These are phyloP conservation scores for Eudasyphora cyanicolor DNA, from an alignment of 2,888 invertebrate species.

Conservation along the genomic window DNA sequence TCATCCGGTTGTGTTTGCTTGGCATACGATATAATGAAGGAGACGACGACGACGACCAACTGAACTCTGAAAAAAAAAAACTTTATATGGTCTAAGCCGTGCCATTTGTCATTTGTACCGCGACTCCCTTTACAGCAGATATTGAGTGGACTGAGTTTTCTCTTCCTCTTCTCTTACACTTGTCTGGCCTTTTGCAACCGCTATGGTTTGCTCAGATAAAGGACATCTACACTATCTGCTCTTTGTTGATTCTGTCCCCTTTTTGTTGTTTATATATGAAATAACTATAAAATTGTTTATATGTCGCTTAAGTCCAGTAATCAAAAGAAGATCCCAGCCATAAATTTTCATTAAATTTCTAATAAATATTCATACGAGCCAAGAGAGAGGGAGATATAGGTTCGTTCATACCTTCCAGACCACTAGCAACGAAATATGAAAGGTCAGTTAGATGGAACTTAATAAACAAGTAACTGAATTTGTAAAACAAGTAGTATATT, in stretches of 20 bases:
- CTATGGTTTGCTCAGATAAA: not conserved
- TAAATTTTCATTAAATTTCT: slow-evolving; percentile 7
- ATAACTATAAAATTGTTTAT: slow-evolving; percentile 14
- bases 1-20: not conserved
- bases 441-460: no score
- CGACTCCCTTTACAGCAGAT: not conserved
- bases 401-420: no score
- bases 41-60: no score
- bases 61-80: not conserved
- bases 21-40: slow-evolving; percentile 1
- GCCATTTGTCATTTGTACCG: slow-evolving; percentile 4
- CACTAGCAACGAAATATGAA: no score
- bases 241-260: not conserved
- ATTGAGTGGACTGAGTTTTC: no score
- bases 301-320: not conserved
- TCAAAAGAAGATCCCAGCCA: slow-evolving; percentile 3
- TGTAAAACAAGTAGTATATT: no score
- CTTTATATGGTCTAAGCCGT: slow-evolving; percentile 4
- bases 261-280: not conserved
- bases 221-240: not conserved
- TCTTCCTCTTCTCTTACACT: no score
- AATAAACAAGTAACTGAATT: no score
- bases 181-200: no score
- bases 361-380: slow-evolving; percentile 4
- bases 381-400: no score